These are phyloP conservation scores for Myotis davidii DNA, from an alignment of 2,113 vertebrate species.

Conservation along the genomic window DNA sequence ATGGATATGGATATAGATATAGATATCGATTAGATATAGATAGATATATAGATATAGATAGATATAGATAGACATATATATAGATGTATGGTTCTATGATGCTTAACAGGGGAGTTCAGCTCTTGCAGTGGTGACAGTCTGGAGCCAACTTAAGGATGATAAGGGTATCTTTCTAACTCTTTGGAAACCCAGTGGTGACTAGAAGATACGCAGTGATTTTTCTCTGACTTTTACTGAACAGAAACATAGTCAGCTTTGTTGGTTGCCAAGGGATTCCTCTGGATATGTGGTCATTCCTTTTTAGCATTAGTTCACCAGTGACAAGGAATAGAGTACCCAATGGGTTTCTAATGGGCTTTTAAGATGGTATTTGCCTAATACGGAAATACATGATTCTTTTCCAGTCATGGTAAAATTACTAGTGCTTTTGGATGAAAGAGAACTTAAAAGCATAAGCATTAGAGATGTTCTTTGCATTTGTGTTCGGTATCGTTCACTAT, in stretches of 20 bases:
- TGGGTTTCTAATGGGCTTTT: slow-evolving; percentile 45
- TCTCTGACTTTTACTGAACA: slow-evolving; percentile 20
- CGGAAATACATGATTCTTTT: slow-evolving; percentile 18
- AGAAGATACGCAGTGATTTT: slow-evolving; percentile 11
- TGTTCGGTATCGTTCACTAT: not conserved
- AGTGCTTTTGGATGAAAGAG: slow-evolving; percentile 27
- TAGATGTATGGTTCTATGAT: not conserved
- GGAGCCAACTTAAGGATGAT: slow-evolving; percentile 13
- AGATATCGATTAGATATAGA: too few species aligned
- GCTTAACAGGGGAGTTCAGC: not conserved
- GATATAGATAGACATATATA: not conserved
- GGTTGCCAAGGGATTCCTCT: slow-evolving; percentile 43
- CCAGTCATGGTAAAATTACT: slow-evolving; percentile 16
- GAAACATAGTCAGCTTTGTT: slow-evolving; percentile 47
- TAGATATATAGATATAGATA: too few species aligned
- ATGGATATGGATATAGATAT: too few species aligned
- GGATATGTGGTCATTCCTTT: slow-evolving; percentile 27
- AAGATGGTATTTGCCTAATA: slow-evolving; percentile 51
- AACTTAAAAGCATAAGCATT: slow-evolving; percentile 38
- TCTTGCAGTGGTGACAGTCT: slow-evolving; percentile 40
- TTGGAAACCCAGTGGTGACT: slow-evolving; percentile 42
- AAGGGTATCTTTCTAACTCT: slow-evolving; percentile 26
- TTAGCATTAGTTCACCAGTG: slow-evolving; percentile 24
- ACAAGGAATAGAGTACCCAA: not conserved
- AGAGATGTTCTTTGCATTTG: slow-evolving; percentile 10